Conservation (phyloP, 2,797 vertebrate species). For the Urosaurus nigricauda region DNA sequence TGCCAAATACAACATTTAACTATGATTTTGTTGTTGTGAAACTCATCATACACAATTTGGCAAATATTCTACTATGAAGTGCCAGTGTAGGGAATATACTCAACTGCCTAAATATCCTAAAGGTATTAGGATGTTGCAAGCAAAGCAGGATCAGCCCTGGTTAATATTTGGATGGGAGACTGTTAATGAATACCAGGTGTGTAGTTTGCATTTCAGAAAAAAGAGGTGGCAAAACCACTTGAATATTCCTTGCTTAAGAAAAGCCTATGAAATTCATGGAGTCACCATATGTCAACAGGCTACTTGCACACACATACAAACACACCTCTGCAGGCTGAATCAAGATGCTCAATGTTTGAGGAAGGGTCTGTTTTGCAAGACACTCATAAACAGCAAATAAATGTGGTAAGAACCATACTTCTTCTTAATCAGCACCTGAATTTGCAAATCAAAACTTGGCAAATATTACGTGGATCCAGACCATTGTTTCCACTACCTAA, state of each 20-base stretch:
- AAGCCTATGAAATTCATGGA: no score
- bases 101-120: no score
- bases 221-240: no score
- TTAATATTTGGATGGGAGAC: no score
- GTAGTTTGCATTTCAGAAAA: no score
- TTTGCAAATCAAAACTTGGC: slow-evolving; percentile 55
- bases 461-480: slow-evolving; percentile 31
- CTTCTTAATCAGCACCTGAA: not conserved
- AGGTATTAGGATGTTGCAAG: no score
- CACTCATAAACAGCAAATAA: not conserved
- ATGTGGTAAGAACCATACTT: slow-evolving; percentile 10
- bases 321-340: not conserved
- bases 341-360: accelerated
- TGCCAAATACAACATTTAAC: not conserved
- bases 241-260: no score
- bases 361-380: slow-evolving; percentile 37
- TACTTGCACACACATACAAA: no score
- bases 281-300: no score
- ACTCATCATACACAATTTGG: not conserved
- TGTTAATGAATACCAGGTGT: no score
- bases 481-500: slow-evolving; percentile 57
- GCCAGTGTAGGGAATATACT: not conserved
- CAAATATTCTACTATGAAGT: not conserved
- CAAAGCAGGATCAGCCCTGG: no score
- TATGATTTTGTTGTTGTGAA: not conserved